Base-by-base conservation (phyloP, 1,140 invertebrate species). In the Ericerus pela region DNA sequence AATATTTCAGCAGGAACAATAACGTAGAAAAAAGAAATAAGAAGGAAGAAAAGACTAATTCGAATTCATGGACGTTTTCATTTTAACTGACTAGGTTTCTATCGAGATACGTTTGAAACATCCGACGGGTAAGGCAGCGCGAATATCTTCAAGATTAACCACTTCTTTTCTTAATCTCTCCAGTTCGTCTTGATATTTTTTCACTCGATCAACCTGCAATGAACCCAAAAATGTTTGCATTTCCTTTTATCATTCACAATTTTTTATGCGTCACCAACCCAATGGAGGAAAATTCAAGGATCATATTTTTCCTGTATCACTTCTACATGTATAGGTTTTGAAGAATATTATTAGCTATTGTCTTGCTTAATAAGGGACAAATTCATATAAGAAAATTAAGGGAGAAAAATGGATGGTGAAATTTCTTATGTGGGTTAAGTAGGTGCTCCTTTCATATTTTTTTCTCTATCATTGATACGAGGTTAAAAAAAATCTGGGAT, bases 141-240 rank as follows among this genome's bases (percentile, higher is more conserved):
- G 75, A 59, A 97, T 96, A 24, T 83, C 78, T 62, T 83, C 78
- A 38, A 96, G 83, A 70, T 94, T 96, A 2, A 80, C 75, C 1
- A 96, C 91, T 66, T 96, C 90, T 6, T 69, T 70, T 55, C 76
- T 69, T 8, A 96, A 72, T 58, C 78, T 72, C 14, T 72, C 74
- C 22, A 93, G 75, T 66, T 95, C 87, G 8, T 81, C 78, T 66
- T 84, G 79, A 62, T 93, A 93, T 63, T 83, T 79, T 57, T 85
- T 81, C 36, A 94, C 82, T 73, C 82, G 79, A 59, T 81, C 79
- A 30, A 76, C 80, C 68, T 93, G 85, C 24, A 78, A n/a, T n/a
- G 73, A 62, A 79, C 55, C n/a, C 52, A 53, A 60, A 33, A 8
- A 36, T 16, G 1, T 55, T 27, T 8, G 31, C n/a, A 33, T 8